Evolutionary conservation across 2,113 vertebrate genomes (phyloP).

Genomic region (Oreochromis spilurus): DNA sequence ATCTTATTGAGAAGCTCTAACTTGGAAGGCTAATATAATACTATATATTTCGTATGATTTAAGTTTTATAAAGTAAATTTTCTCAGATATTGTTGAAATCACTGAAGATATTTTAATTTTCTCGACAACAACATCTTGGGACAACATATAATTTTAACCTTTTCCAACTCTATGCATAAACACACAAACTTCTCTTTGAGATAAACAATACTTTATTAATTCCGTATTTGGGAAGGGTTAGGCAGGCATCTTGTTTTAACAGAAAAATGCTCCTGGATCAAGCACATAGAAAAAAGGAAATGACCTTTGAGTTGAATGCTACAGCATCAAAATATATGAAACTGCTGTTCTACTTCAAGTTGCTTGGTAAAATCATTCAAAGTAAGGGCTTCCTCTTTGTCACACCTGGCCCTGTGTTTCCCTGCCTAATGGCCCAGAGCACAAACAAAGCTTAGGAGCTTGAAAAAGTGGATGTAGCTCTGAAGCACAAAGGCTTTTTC

Average conservation of each 20-base stretch:
- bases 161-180: neutral
- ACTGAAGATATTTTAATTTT: neutral
- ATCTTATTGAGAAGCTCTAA: neutral
- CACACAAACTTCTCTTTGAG: neutral
- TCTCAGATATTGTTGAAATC: neutral
- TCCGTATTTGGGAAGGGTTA: no score
- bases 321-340: neutral
- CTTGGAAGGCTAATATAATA: neutral
- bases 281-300: neutral
- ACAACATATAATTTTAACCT: neutral
- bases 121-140: neutral
- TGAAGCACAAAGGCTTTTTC: conserved; percentile 55
- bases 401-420: conserved; percentile 5
- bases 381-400: neutral
- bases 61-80: neutral
- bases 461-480: conserved; percentile 52
- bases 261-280: neutral
- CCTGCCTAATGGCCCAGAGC: neutral
- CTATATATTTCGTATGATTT: neutral
- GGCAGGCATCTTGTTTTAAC: neutral
- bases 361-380: neutral
- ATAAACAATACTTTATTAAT: neutral
- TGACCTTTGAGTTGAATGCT: neutral
- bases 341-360: neutral
- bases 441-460: conserved; percentile 16